Evolutionary conservation across 1,140 invertebrate species (phyloP).

Genomic region (Tenebrio molitor): DNA sequence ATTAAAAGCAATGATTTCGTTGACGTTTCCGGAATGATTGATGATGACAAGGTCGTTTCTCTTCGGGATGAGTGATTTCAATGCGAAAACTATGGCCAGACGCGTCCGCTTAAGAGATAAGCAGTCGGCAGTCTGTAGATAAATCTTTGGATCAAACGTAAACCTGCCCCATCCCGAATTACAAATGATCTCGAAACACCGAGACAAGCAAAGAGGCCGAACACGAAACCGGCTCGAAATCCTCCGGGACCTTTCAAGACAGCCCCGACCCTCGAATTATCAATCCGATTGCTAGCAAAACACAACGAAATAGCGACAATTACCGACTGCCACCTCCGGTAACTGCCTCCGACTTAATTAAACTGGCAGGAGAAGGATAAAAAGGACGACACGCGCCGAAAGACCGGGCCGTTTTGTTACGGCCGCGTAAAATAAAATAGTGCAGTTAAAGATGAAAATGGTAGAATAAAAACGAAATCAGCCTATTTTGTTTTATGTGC

Average conservation of each 20-base stretch:
- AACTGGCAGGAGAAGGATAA: background rate
- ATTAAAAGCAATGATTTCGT: slow-evolving; percentile 31
- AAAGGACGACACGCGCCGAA: background rate
- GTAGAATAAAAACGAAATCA: slow-evolving; percentile 16
- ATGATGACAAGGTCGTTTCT: slow-evolving; percentile 23
- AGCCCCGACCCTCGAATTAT: slow-evolving; percentile 14
- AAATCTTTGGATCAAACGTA: slow-evolving; percentile 35
- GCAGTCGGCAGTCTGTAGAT: slow-evolving; percentile 17
- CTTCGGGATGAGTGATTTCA: slow-evolving; percentile 26
- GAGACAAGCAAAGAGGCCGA: slow-evolving; percentile 17
- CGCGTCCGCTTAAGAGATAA: slow-evolving; percentile 29
- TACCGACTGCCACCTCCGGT: slow-evolving; percentile 4
- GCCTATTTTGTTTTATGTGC: slow-evolving; percentile 25
- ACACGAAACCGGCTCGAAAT: slow-evolving; percentile 2
- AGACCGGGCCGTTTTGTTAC: slow-evolving; percentile 3
- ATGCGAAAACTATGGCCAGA: slow-evolving; percentile 20
- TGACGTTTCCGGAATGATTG: background rate
- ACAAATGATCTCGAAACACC: slow-evolving; percentile 36
- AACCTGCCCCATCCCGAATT: slow-evolving; percentile 32
- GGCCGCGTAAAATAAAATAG: slow-evolving; percentile 19
- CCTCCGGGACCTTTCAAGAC: slow-evolving; percentile 20
- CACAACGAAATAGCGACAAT: slow-evolving; percentile 22
- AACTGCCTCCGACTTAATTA: background rate
- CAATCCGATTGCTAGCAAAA: slow-evolving; percentile 24
- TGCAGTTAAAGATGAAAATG: slow-evolving; percentile 11